phyloP scores from a whole-genome alignment of 2,888 invertebrate genomes.

The Plagodis dolabraria region DNA sequence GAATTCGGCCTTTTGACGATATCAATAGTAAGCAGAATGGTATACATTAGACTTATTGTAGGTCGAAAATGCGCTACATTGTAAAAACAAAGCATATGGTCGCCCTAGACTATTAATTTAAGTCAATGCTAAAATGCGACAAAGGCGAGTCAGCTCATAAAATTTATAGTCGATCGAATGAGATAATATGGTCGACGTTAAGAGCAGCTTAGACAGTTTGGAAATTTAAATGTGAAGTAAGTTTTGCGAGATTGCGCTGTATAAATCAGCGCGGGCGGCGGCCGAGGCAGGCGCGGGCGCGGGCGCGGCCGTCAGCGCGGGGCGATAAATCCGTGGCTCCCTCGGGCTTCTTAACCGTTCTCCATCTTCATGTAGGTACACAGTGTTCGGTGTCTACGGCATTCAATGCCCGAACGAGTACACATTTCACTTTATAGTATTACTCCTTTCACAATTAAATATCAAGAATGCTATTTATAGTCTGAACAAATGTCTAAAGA shows the following conservation, averaged over 20 bases:
- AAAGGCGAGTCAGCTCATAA: slow-evolving; percentile 82
- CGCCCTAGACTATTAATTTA: slow-evolving; percentile 75
- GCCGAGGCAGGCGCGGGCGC: slow-evolving; percentile 50
- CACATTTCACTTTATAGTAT: slow-evolving; percentile 24
- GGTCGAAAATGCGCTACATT: slow-evolving; percentile 28
- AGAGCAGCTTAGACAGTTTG: slow-evolving; percentile 85
- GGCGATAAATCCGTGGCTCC: slow-evolving; percentile 81
- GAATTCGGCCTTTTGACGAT: slow-evolving; percentile 14
- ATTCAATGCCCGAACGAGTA: slow-evolving; percentile 28
- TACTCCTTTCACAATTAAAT: slow-evolving; percentile 23
- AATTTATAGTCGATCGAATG: slow-evolving; percentile 85
- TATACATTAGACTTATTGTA: slow-evolving; percentile 1
- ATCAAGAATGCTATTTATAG: slow-evolving; percentile 21
- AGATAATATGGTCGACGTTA: slow-evolving; percentile 85
- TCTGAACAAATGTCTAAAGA: background rate
- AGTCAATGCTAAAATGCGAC: slow-evolving; percentile 75
- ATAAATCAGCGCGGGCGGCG: slow-evolving; percentile 78
- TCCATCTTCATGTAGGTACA: slow-evolving; percentile 69
- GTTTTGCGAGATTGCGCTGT: slow-evolving; percentile 84
- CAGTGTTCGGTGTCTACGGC: slow-evolving; percentile 44
- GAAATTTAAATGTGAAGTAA: slow-evolving; percentile 85
- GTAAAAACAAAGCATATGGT: slow-evolving; percentile 65
- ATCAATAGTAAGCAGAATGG: slow-evolving; percentile 3
- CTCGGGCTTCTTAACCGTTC: slow-evolving; percentile 76
- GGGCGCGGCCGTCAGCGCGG: slow-evolving; percentile 65